Evolutionary conservation across 2,113 vertebrate species (phyloP).

Genomic region (Odobenus rosmarus): DNA sequence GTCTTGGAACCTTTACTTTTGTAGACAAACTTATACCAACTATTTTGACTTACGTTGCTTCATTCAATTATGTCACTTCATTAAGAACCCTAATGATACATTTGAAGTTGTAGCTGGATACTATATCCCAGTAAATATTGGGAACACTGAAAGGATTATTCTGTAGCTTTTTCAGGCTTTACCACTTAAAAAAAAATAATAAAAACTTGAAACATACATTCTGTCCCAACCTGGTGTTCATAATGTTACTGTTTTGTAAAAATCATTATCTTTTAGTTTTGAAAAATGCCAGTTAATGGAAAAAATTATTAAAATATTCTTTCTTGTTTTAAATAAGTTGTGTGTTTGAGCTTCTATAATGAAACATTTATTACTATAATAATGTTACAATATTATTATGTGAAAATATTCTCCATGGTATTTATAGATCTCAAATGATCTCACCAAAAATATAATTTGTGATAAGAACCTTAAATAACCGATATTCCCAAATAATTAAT

Average conservation of each 20-base stretch:
- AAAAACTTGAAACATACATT: background rate
- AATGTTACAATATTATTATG: background rate
- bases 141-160: background rate
- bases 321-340: background rate
- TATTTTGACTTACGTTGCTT: background rate
- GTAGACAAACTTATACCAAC: background rate
- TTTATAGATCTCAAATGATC: background rate
- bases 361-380: background rate
- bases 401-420: conserved; percentile 13
- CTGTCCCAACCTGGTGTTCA: background rate
- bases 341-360: background rate
- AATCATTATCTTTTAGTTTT: background rate
- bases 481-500: background rate
- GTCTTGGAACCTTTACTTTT: background rate
- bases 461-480: background rate
- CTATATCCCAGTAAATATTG: background rate
- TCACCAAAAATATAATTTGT: background rate
- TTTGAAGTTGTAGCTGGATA: conserved; percentile 2
- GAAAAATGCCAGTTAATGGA: background rate
- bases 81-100: background rate
- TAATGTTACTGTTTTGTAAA: conserved; percentile 3
- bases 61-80: background rate
- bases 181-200: background rate
- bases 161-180: background rate
- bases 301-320: conserved; percentile 32